Conservation (phyloP, 2,797 vertebrate species). For the Chrosomus eos region DNA sequence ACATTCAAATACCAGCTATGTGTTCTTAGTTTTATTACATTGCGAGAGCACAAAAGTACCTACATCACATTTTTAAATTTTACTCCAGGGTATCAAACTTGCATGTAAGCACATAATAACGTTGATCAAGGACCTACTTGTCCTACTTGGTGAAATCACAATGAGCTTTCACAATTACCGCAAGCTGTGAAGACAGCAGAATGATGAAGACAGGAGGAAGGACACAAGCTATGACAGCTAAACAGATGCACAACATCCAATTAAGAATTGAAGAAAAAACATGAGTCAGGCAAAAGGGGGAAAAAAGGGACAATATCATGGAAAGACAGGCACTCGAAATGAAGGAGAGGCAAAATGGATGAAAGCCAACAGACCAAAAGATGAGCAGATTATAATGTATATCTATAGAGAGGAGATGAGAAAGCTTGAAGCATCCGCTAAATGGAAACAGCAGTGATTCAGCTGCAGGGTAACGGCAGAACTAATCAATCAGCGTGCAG, state of each 20-base stretch:
- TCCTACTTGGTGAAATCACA: constrained; percentile 56
- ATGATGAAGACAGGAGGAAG: constrained; percentile 48
- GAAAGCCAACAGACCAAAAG: constrained; percentile 31
- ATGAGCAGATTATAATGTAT: constrained; percentile 35
- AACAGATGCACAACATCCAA: constrained; percentile 74
- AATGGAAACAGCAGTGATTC: constrained; percentile 36
- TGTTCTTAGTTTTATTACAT: background rate
- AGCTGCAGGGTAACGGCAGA: constrained; percentile 17
- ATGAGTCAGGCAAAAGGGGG: constrained; percentile 52
- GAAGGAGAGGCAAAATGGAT: constrained; percentile 17
- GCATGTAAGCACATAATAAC: background rate
- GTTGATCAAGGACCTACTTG: constrained; percentile 43
- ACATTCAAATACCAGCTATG: background rate
- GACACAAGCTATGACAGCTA: constrained; percentile 62
- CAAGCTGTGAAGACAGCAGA: constrained; percentile 19
- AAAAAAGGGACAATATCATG: constrained; percentile 10
- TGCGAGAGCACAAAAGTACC: background rate
- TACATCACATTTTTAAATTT: background rate
- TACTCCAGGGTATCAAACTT: background rate
- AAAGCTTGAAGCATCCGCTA: constrained; percentile 2
- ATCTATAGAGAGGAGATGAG: constrained; percentile 28
- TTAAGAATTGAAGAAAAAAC: constrained; percentile 55
- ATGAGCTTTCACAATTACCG: constrained; percentile 34
- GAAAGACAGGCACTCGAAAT: constrained; percentile 36
- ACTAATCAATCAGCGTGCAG: constrained; percentile 30